Percentiles rank a stretch among this genome's conserved stretches.
Conservation (phyloP, 2,888 invertebrate genomes). For the Morpho achilles region DNA sequence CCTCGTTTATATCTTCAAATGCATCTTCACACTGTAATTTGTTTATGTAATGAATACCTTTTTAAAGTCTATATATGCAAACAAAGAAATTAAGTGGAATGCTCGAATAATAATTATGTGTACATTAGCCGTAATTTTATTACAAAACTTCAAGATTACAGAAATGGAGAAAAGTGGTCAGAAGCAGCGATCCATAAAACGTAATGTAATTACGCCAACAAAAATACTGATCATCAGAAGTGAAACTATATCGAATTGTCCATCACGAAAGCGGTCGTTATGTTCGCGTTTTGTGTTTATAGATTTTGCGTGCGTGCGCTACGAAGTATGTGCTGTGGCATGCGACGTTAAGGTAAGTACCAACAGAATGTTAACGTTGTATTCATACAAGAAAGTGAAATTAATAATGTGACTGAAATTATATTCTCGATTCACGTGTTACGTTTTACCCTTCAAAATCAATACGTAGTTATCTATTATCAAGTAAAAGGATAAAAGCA, state of each 20-base stretch:
- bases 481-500: too few relatives aligned
- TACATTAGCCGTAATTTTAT: neutral
- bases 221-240: slow-evolving; percentile 46
- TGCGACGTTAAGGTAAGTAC: slow-evolving; percentile 46
- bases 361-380: slow-evolving; percentile 19
- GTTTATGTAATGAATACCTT: too few relatives aligned
- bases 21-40: too few relatives aligned
- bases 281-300: slow-evolving; percentile 57
- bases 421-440: slow-evolving; percentile 15
- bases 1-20: too few relatives aligned
- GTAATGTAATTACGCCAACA: slow-evolving; percentile 22
- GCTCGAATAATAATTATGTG: too few relatives aligned
- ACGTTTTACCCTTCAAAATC: too few relatives aligned
- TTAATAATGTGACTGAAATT: slow-evolving; percentile 26
- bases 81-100: too few relatives aligned
- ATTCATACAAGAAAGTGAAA: slow-evolving; percentile 37
- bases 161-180: slow-evolving; percentile 4
- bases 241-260: slow-evolving; percentile 72
- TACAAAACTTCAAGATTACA: neutral
- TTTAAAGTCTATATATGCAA: too few relatives aligned
- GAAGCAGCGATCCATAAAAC: slow-evolving; percentile 25
- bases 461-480: too few relatives aligned
- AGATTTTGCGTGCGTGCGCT: slow-evolving; percentile 58
- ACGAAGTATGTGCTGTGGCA: slow-evolving; percentile 40
- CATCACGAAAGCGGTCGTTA: slow-evolving; percentile 58